These are phyloP conservation scores for Drosophila acutilabella DNA, from an alignment of 2,888 invertebrate species.

Conservation along the genomic window DNA sequence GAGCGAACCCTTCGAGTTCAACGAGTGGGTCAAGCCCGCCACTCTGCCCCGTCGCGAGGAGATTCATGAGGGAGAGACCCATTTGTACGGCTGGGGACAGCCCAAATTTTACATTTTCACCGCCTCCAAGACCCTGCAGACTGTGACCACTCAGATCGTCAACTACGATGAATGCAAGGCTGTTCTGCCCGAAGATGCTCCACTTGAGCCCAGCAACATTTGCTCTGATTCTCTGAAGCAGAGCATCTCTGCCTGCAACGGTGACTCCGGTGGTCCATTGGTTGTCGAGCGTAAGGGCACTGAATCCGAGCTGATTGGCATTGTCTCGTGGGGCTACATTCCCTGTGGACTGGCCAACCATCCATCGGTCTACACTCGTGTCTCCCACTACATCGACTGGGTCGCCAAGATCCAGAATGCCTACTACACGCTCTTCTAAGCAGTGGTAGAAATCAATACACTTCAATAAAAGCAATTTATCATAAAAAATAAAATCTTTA, in stretches of 20 bases:
- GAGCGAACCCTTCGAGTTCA: conserved; percentile 73
- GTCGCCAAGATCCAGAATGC: conserved; percentile 70
- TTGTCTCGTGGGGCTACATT: conserved; percentile 86
- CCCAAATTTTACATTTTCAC: conserved; percentile 62
- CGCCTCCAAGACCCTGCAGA: conserved; percentile 75
- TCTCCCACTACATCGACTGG: conserved; percentile 85
- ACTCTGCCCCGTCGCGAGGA: conserved; percentile 79
- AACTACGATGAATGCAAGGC: conserved; percentile 69
- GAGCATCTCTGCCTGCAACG: conserved; percentile 85
- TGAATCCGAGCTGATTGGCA: conserved; percentile 83
- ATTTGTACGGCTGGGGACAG: conserved; percentile 86
- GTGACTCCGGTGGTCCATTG: conserved; percentile 84
- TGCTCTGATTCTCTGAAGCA: conserved; percentile 85
- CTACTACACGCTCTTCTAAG: conserved; percentile 70
- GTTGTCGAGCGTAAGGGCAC: conserved; percentile 65
- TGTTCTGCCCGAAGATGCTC: conserved; percentile 66
- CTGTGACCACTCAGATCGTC: conserved; percentile 76
- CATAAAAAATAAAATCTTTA: not conserved
- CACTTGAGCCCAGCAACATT: conserved; percentile 82
- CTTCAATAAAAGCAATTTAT: conserved; percentile 37
- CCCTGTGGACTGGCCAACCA: conserved; percentile 84
- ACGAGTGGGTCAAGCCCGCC: conserved; percentile 81
- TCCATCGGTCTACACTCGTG: conserved; percentile 86
- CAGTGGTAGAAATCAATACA: not conserved
- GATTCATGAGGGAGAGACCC: conserved; percentile 73